These are phyloP conservation scores for Arge pagana DNA, from an alignment of 2,888 invertebrate genomes.

Conservation along the genomic window DNA sequence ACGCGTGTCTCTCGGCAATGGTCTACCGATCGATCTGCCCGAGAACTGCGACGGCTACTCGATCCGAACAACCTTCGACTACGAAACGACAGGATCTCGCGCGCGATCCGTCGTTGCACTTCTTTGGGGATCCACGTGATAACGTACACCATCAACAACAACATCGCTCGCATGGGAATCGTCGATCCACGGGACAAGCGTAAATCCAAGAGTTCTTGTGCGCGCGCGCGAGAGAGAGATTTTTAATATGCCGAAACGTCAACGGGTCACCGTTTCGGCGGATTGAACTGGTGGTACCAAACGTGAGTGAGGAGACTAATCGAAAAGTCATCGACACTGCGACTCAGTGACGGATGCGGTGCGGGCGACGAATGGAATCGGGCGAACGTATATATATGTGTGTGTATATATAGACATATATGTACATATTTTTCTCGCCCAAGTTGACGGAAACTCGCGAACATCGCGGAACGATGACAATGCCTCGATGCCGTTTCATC, in stretches of 20 bases:
- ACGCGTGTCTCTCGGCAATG: too few relatives aligned
- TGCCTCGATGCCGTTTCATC: too few relatives aligned
- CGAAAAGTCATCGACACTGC: too few relatives aligned
- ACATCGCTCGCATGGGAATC: background rate
- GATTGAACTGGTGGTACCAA: background rate
- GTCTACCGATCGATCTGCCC: too few relatives aligned
- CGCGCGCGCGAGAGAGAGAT: conserved; percentile 23
- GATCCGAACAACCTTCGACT: too few relatives aligned
- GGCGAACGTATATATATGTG: too few relatives aligned
- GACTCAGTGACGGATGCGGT: too few relatives aligned
- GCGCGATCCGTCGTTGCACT: conserved; percentile 33
- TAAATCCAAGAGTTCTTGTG: conserved; percentile 1
- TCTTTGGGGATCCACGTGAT: conserved; percentile 31
- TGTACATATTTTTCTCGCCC: conserved; percentile 29
- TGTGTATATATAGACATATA: too few relatives aligned
- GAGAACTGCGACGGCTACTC: too few relatives aligned
- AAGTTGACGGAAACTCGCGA: conserved; percentile 26
- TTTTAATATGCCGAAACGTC: conserved; percentile 24
- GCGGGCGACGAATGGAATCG: too few relatives aligned
- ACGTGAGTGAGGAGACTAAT: conserved; percentile 25
- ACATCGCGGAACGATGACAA: background rate
- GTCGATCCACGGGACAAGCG: background rate
- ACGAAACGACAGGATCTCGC: conserved; percentile 31
- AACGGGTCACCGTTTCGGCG: background rate
- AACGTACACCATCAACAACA: conserved; percentile 28